Evolutionary conservation across 1,140 invertebrate species (phyloP), one percentile per base, ranked within the genome.

Genomic region (Neelides sp.): DNA sequence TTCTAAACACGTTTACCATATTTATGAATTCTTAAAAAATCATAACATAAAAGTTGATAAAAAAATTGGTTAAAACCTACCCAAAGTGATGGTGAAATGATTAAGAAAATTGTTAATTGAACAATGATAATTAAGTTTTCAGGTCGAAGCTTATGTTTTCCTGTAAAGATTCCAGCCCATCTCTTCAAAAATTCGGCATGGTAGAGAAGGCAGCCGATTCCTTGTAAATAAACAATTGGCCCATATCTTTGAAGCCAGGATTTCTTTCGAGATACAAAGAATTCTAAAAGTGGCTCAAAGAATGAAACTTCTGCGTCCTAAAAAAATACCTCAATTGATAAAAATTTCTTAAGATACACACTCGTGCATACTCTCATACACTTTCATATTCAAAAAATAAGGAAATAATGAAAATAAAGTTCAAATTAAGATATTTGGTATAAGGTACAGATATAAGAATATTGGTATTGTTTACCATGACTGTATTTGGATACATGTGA

Each of bases 401-500:
- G 4, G 1, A 12, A 4, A 1, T 27, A 22, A 32, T 26, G 19
- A 15, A 23, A 37, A 48, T 15, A 1, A 22, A 30, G 17, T 20
- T 53, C 10, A 12, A 10, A 23, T 34, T n/a, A n/a, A n/a, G n/a
- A n/a, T n/a, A n/a, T n/a, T n/a, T n/a, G n/a, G n/a, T n/a, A n/a
- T n/a, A n/a, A n/a, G n/a, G n/a, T n/a, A n/a, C n/a, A n/a, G n/a
- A n/a, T n/a, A n/a, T n/a, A n/a, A n/a, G n/a, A n/a, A n/a, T n/a
- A n/a, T n/a, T n/a, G n/a, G 30, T n/a, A 32, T n/a, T n/a, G n/a
- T n/a, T 1, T 51, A 56, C 57, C 48, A 78, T 73, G 3, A 80
- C 65, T 0, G 84, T 85, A 59, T 89, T 89, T 0, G 85, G 74
- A 60, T 80, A 87, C 12, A 83, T 65, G 64, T 89, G 85, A 65